Evolutionary conservation across 2,113 vertebrate genomes (phyloP).

Genomic region (Chionomys nivalis): DNA sequence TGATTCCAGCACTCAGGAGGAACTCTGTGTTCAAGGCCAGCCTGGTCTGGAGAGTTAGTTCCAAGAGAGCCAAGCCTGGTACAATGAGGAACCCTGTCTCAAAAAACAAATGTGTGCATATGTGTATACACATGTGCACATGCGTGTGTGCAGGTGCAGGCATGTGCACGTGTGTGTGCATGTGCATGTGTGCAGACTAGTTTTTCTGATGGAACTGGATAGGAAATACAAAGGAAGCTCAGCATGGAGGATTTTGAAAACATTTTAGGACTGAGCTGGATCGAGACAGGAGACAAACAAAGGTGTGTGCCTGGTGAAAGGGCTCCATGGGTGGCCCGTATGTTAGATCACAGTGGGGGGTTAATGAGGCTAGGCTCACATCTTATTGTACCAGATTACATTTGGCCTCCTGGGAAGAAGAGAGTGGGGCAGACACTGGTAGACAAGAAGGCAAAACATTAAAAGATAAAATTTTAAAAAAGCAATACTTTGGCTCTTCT

Average conservation of each 20-base stretch:
- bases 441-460: neutral
- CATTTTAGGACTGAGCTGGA: neutral
- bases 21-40: neutral
- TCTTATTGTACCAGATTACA: neutral
- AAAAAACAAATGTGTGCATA: neutral
- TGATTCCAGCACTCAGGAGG: neutral
- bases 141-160: neutral
- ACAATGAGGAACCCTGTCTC: neutral
- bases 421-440: neutral
- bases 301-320: neutral
- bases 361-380: neutral
- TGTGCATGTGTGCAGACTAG: neutral
- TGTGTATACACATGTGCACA: too few relatives aligned
- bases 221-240: conserved; percentile 4
- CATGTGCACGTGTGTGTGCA: neutral
- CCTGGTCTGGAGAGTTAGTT: neutral
- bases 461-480: neutral
- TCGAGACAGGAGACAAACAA: neutral
- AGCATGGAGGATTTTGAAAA: neutral
- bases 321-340: neutral
- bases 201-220: neutral
- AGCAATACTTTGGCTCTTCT: neutral
- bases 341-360: neutral
- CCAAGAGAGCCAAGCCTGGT: neutral
- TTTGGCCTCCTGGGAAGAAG: neutral